Conservation (phyloP, 2,888 invertebrate genomes). For the Hydrotaea cyrtoneurina region DNA sequence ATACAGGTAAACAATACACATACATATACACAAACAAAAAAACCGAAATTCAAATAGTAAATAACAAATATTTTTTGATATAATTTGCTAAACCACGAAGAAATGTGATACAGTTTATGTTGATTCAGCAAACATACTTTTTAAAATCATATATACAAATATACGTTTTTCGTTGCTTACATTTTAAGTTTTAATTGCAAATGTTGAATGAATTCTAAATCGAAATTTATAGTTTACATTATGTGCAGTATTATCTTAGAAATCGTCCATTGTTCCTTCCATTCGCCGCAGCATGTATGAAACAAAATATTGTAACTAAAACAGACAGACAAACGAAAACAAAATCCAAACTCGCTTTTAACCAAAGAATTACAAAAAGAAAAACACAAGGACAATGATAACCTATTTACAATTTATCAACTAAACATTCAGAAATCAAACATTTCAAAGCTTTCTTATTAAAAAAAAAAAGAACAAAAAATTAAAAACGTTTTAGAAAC, state of each 20-base stretch:
- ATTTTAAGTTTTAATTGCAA: not conserved
- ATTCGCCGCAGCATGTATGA: constrained; percentile 60
- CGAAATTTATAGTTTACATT: not conserved
- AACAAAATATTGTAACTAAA: constrained; percentile 31
- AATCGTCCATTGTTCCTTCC: constrained; percentile 78
- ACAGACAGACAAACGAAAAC: constrained; percentile 40
- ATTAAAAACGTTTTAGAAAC: constrained; percentile 26
- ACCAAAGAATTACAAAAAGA: constrained; percentile 28
- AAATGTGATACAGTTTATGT: constrained; percentile 58
- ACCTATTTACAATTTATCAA: constrained; percentile 57
- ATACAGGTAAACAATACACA: not conserved
- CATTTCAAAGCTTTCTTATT: constrained; percentile 53
- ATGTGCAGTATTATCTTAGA: constrained; percentile 40
- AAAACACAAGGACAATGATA: constrained; percentile 27
- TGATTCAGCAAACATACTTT: not conserved
- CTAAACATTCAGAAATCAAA: constrained; percentile 27
- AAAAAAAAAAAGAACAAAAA: constrained; percentile 35
- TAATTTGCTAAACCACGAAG: constrained; percentile 54
- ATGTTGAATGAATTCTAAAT: not conserved
- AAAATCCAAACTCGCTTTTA: constrained; percentile 60
- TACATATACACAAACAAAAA: not conserved
- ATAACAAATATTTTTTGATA: constrained; percentile 47
- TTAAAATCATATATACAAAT: too few species aligned
- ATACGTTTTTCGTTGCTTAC: not conserved
- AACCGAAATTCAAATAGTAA: not conserved